Evolutionary conservation across 2,797 vertebrate species (phyloP), one percentile per base, ranked within the genome.

Genomic region (Ctenopoma kingsleyae): DNA sequence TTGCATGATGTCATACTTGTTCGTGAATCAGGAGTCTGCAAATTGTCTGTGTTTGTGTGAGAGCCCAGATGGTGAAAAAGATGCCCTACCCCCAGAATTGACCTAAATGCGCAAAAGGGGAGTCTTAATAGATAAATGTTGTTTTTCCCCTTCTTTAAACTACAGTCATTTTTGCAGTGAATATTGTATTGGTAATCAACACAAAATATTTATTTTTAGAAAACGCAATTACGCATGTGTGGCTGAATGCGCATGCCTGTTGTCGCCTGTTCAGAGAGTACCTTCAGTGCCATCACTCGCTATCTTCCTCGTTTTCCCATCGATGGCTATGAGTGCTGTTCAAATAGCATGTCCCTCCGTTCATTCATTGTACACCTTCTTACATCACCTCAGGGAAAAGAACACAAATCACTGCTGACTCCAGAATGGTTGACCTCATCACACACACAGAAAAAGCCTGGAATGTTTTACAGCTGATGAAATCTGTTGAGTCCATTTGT

Each of bases 1-100:
- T 80, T 65, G 62, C 74, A 89, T 89, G 89, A 88, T 88, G 83
- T 92, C 90, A 88, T 80, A 83, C 51, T 52, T 70, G 41, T 69
- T 84, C 76, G 12, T 55, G 0, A 81, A 90, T 76, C 61, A 82
- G 43, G 61, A 78, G 71, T 71, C 75, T 74, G 75, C 66, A 78
- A 82, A 77, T 47, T 23, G 49, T 79, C 48, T 72, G 75, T 76
- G 58, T 87, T 80, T 84, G 77, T 70, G 72, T n/a, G 22, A 56
- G 67, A 74, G 72, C 65, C 44, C 85, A 86, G 75, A 84, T 78
- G 74, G 74, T 25, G n/a, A 38, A 58, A 74, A 73, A 48, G 32
- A 76, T 36, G 44, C 32, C 57, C 69, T 35, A 23, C 22, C 30
- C 59, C 74, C 22, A 36, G 60, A 80, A 71, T 15, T 71, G 77